Evolutionary conservation across 2,113 vertebrate species (phyloP), one percentile per base, ranked within the genome.

Genomic region (Eupsittula cactorum): DNA sequence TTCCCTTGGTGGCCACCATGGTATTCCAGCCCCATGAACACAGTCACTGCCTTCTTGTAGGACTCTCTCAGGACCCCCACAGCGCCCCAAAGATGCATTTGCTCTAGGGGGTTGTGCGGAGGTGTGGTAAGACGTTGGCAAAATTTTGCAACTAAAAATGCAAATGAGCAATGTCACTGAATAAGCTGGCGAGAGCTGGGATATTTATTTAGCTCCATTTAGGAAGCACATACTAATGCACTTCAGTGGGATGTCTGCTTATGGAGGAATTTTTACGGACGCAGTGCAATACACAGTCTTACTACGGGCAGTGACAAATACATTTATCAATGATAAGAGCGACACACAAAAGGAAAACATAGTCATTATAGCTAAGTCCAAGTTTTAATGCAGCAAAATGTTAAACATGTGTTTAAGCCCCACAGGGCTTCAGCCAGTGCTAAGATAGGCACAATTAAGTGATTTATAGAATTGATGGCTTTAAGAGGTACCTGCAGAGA

Each of bases 311-410:
- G 57, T 55, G 57, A 41, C 29, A 88, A 90, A 60, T 86, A 41
- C 18, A 53, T 86, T 90, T 82, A 64, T 91, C 63, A 83, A n/a
- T 15, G 21, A 49, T 74, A 94, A 47, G 17, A 86, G 27, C 67
- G 52, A 89, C 37, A 68, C 91, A 79, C 28, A 7, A 62, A 82
- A 76, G 62, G 46, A 79, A 92, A 92, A 88, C 29, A 37, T 7
- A 73, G 35, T 65, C 10, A 9, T 90, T 78, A 35, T 16, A 78
- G 69, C 25, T 90, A 75, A 81, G 23, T 55, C 55, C n/a, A 50
- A 42, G 33, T 84, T 84, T 68, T 70, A 92, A 71, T 52, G 62
- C 27, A 76, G n/a, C 20, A 91, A 86, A 84, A 78, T 6, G 8
- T 84, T 76, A 76, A 92, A 12, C 33, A 31, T 3, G 2, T 44